Conservation (phyloP, 2,888 invertebrate genomes). For the Acronicta aceris region DNA sequence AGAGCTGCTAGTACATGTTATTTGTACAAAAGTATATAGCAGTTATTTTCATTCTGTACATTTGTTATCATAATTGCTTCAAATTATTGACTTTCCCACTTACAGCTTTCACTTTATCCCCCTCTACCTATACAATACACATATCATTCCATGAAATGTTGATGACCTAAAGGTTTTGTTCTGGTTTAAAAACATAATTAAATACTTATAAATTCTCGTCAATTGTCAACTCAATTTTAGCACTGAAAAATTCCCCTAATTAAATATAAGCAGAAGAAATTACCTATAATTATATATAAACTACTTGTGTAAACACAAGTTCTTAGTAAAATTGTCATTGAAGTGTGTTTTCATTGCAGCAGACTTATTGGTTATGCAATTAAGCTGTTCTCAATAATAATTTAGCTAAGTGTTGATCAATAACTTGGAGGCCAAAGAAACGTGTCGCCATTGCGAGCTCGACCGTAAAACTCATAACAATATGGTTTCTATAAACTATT, state of each 20-base stretch:
- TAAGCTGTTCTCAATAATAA: constrained; percentile 25
- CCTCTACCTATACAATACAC: constrained; percentile 9
- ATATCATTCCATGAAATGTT: constrained; percentile 19
- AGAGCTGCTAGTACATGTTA: constrained; percentile 13
- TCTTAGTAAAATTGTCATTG: neutral
- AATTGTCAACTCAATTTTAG: neutral
- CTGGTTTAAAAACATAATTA: neutral
- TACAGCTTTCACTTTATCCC: constrained; percentile 44
- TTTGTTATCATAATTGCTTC: constrained; percentile 48
- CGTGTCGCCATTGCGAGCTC: constrained; percentile 53
- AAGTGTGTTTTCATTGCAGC: constrained; percentile 1
- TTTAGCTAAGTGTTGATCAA: constrained; percentile 47
- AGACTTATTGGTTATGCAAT: constrained; percentile 26
- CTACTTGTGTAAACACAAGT: neutral
- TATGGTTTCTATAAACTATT: constrained; percentile 33
- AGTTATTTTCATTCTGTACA: constrained; percentile 26
- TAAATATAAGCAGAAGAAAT: no score
- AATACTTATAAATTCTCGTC: neutral
- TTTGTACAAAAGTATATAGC: constrained; percentile 6
- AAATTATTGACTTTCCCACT: constrained; percentile 44
- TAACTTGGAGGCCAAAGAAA: constrained; percentile 60
- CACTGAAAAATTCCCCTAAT: no score
- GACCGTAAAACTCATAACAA: constrained; percentile 28
- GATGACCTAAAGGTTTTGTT: constrained; percentile 9
- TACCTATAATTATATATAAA: no score